These are phyloP conservation scores for Apodemus speciosus DNA, from an alignment of 2,113 vertebrate species.

Conservation along the genomic window DNA sequence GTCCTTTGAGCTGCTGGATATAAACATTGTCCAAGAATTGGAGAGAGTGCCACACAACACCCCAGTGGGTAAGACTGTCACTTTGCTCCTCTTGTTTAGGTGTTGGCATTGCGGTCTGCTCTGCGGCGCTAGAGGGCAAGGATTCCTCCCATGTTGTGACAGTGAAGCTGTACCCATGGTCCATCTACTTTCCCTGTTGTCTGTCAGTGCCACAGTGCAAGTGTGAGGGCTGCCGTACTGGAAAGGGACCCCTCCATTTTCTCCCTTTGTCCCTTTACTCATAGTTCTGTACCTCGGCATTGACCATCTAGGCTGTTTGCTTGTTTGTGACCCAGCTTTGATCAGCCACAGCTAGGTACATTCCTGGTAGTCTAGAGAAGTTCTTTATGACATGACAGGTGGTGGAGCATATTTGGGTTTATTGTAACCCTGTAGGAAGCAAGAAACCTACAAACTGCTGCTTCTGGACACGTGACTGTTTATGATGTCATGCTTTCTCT, in stretches of 20 bases:
- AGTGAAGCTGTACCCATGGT: neutral
- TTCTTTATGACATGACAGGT: neutral
- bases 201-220: neutral
- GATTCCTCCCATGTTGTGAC: neutral
- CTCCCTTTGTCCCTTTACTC: conserved; percentile 38
- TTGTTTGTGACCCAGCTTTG: neutral
- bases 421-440: conserved; percentile 35
- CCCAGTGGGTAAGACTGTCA: conserved; percentile 90
- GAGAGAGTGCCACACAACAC: conserved; percentile 96
- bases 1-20: conserved; percentile 97
- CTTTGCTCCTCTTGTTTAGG: accelerated
- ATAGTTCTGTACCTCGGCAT: neutral
- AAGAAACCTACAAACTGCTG: neutral
- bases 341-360: neutral
- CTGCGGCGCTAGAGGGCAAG: neutral
- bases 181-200: neutral
- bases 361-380: neutral
- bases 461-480: conserved; percentile 35
- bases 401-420: neutral
- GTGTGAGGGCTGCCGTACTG: neutral
- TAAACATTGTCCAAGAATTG: conserved; percentile 97
- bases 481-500: conserved; percentile 48
- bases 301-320: neutral
- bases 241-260: neutral
- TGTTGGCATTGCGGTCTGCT: neutral